Evolutionary conservation across 2,888 invertebrate genomes (phyloP).

Genomic region (Tridacna crocea): DNA sequence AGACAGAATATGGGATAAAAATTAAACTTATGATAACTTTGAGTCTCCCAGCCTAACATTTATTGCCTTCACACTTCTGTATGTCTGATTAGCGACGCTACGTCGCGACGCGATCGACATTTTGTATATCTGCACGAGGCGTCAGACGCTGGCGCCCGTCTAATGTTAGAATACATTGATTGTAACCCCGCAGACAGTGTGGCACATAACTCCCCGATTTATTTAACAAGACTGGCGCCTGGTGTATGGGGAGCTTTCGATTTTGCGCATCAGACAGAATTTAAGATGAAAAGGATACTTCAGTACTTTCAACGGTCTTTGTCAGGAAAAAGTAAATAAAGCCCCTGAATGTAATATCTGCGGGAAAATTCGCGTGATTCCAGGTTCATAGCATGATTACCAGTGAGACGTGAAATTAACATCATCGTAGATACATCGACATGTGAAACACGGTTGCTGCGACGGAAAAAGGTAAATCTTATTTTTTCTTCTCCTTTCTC

Average conservation of each 20-base stretch:
- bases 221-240: constrained; percentile 54
- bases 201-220: constrained; percentile 54
- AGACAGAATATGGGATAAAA: constrained; percentile 18
- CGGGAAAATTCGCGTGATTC: too few species aligned
- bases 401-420: too few species aligned
- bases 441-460: too few species aligned
- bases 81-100: constrained; percentile 17
- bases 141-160: constrained; percentile 34
- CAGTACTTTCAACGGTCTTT: background rate
- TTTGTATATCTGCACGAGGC: constrained; percentile 30
- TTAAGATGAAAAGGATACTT: constrained; percentile 24
- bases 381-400: too few species aligned
- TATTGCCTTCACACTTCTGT: constrained; percentile 5
- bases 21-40: background rate
- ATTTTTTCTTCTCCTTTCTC: too few species aligned
- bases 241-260: constrained; percentile 13
- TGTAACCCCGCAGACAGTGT: constrained; percentile 30
- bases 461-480: too few species aligned
- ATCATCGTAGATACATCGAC: too few species aligned
- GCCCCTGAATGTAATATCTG: too few species aligned
- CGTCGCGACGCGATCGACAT: constrained; percentile 22
- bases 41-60: constrained; percentile 7
- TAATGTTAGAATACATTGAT: constrained; percentile 33
- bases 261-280: constrained; percentile 24
- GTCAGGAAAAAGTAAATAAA: too few species aligned